Base-by-base conservation (phyloP, 2,113 vertebrate genomes). In the Anser brachyrhynchus region DNA sequence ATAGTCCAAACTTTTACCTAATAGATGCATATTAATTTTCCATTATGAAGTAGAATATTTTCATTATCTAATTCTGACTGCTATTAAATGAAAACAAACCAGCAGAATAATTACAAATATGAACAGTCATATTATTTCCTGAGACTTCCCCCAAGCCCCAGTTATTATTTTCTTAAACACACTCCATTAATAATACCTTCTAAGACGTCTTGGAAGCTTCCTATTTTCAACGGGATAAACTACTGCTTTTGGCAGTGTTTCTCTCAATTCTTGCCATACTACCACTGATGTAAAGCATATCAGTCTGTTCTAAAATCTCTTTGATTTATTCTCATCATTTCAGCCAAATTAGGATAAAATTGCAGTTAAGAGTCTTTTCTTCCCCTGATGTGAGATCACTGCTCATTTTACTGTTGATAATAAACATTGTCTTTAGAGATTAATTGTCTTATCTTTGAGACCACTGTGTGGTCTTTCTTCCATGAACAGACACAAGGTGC, bases 51-150 rank as follows among this genome's bases (percentile, higher is more conserved):
- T 57, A 65, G 84, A 93, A 79, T 75, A 85, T 85, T 92, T 90
- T 77, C 26, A 80, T 90, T 87, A 94, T 93, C 54, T 73, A 89
- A 66, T 95, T 93, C 54, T 73, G 87, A 66, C 13, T 29, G 59
- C 39, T 23, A 49, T 52, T 78, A 84, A 92, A 26, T 44, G 59
- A 59, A 85, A 23, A 25, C 12, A 87, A 87, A 41, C 1, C 26
- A 54, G 23, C 14, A 72, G 64, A 93, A 87, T 61, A 64, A 92
- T 82, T 75, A 72, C 74, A 87, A 88, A 81, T 43, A 81, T 13
- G 33, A 89, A 67, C 3, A 62, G 15, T 51, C 22, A 6, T 59
- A 44, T 62, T 61, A 43, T 86, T 93, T 93, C 64, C 87, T 91
- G 39, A 90, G 29, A 52, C 69, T 84, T 59, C 59, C 64, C 57